phyloP scores from a whole-genome alignment of 2,888 invertebrate species.

The Protophormia terraenovae region DNA sequence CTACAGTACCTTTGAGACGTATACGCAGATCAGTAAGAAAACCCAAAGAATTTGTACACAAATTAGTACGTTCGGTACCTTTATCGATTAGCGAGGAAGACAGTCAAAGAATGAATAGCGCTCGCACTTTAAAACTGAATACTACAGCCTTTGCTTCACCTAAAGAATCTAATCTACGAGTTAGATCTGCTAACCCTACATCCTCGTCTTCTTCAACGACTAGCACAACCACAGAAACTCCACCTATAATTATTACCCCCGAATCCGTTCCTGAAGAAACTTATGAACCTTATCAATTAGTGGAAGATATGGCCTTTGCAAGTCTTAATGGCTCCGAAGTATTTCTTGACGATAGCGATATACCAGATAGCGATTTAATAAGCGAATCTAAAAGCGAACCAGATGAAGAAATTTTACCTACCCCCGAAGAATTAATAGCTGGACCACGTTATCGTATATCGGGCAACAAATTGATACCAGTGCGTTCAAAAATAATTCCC shows the following conservation, averaged over 20 bases:
- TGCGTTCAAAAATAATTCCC: conserved; percentile 62
- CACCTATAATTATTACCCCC: conserved; percentile 20
- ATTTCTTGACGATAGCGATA: conserved; percentile 44
- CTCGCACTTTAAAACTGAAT: conserved; percentile 75
- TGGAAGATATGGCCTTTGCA: conserved; percentile 79
- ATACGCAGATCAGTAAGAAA: conserved; percentile 68
- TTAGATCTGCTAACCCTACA: neutral
- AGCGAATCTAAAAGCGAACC: conserved; percentile 51
- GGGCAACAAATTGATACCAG: conserved; percentile 71
- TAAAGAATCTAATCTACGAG: conserved; percentile 47
- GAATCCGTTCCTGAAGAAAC: neutral
- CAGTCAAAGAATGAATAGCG: conserved; percentile 70
- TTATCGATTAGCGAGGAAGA: conserved; percentile 72
- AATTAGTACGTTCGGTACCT: conserved; percentile 76
- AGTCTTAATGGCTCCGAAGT: conserved; percentile 78
- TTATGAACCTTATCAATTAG: conserved; percentile 72
- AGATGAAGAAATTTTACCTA: conserved; percentile 76
- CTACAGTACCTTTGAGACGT: conserved; percentile 34
- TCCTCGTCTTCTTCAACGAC: neutral
- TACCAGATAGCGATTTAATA: conserved; percentile 56
- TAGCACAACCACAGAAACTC: conserved; percentile 14
- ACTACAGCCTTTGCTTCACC: conserved; percentile 76
- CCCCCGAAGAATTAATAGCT: conserved; percentile 78
- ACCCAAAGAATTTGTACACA: conserved; percentile 75
- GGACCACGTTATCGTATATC: conserved; percentile 75